Percentiles rank a stretch among this genome's conserved stretches.
phyloP scores from a whole-genome alignment of 2,797 vertebrate species.

The Poeciliopsis paucimaculata region DNA sequence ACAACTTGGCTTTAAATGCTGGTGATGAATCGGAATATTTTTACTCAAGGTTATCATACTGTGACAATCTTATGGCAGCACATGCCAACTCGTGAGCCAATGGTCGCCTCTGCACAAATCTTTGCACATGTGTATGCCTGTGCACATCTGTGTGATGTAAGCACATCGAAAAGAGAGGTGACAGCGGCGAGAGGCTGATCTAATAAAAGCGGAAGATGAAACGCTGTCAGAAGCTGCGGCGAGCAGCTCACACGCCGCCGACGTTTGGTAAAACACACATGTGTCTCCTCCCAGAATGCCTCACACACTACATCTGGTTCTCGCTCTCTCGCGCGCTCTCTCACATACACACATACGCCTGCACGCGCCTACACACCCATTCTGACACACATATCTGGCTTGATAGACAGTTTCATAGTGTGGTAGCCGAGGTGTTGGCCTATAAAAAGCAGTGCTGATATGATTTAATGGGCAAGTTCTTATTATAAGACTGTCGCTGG shows the following conservation, averaged over 20 bases:
- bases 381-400: constrained; percentile 35
- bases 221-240: constrained; percentile 72
- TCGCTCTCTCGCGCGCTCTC: not conserved
- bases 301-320: constrained; percentile 34
- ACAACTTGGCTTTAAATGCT: not conserved
- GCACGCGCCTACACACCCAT: constrained; percentile 17
- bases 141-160: constrained; percentile 70
- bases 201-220: constrained; percentile 82
- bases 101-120: constrained; percentile 26
- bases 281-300: constrained; percentile 66
- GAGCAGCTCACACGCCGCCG: constrained; percentile 71
- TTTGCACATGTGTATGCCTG: constrained; percentile 16
- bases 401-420: constrained; percentile 78
- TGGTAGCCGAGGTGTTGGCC: constrained; percentile 77
- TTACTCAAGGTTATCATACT: not conserved
- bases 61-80: not conserved
- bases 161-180: constrained; percentile 72
- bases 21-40: not conserved
- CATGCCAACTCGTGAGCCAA: constrained; percentile 36
- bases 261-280: constrained; percentile 78
- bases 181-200: constrained; percentile 78
- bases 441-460: constrained; percentile 85
- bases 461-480: constrained; percentile 82
- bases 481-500: constrained; percentile 83
- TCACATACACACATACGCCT: constrained; percentile 8